Base-by-base conservation (phyloP, 2,113 vertebrate genomes). In the Triplophysa tibetana region DNA sequence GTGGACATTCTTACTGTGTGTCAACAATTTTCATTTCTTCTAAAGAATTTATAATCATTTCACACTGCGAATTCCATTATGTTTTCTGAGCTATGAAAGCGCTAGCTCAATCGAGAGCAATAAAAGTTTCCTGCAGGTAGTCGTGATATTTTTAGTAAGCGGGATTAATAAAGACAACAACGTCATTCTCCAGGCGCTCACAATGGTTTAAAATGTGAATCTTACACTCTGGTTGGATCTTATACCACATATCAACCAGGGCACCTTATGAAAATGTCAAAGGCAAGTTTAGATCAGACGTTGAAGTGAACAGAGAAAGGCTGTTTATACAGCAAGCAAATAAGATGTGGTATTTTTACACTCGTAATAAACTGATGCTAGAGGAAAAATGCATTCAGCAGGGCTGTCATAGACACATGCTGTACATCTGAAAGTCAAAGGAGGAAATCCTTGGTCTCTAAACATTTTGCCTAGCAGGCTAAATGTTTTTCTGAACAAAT, bases 181-280 rank as follows among this genome's bases (percentile, higher is more conserved):
- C 88, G 89, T 83, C 84, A 90, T 85, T 87, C 86, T 85, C 82
- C 85, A 85, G 85, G 83, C 84, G 74, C 13, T 67, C 41, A 69
- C 75, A 38, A 77, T 66, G 84, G 83, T 90, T 89, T 87, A 88
- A 86, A 88, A 90, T 86, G 84, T 86, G 81, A 84, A 83, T 84
- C 75, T 82, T 70, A 69, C 77, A 58, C 84, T 73, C 65, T 26
- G 64, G 33, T 29, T 26, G 64, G 33, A 29, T 81, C 67, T 86
- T 87, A 89, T 87, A 85, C 85, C 85, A 87, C 79, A 52, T 56
- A 85, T 81, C 75, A 77, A 86, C 77, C 85, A 86, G 86, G 85
- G 89, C 85, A 77, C 80, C 87, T 87, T 88, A 87, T 85, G 84
- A 87, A 91, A 90, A 90, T 79, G 83, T 88, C 89, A 91, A 79